Evolutionary conservation across 2,797 vertebrate genomes (phyloP).

Genomic region (Pitangus sulphuratus): DNA sequence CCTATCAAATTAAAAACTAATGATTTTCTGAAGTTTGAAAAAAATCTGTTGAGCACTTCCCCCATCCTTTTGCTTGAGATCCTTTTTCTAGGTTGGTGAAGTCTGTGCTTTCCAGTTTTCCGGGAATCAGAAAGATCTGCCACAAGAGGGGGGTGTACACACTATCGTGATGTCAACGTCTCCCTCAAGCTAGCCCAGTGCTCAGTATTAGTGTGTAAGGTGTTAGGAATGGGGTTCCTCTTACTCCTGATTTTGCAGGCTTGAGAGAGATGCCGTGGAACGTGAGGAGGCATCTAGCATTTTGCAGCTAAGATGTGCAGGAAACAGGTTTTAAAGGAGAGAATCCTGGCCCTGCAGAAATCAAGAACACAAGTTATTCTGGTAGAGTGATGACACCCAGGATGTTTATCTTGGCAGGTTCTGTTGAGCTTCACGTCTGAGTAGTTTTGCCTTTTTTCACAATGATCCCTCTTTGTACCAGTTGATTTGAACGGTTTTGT

Average conservation of each 20-base stretch:
- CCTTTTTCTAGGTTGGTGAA: not conserved
- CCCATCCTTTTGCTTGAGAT: not conserved
- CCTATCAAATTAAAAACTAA: not conserved
- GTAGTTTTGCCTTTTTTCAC: not conserved
- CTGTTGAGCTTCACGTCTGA: not conserved
- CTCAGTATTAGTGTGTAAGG: not conserved
- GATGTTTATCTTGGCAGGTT: not conserved
- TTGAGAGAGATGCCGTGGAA: not conserved
- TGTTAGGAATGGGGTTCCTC: not conserved
- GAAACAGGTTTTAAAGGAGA: not conserved
- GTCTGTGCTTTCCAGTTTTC: not conserved
- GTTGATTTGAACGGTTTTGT: not conserved
- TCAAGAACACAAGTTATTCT: not conserved
- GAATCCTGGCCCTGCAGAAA: not conserved
- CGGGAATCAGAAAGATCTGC: not conserved
- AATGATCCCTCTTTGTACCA: fast-evolving
- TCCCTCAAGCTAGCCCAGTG: not conserved
- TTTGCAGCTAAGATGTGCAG: not conserved
- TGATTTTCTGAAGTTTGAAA: not conserved
- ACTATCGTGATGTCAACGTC: not conserved
- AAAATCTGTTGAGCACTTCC: not conserved
- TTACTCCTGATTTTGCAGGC: not conserved
- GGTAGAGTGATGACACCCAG: not conserved
- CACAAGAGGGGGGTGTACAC: slow-evolving; percentile 17
- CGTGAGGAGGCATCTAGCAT: not conserved